A percentile compares a stretch with the other conserved stretches of the same genome.
These are phyloP conservation scores for Rhabdornis inornatus DNA, from an alignment of 2,113 vertebrate species.

Conservation along the genomic window DNA sequence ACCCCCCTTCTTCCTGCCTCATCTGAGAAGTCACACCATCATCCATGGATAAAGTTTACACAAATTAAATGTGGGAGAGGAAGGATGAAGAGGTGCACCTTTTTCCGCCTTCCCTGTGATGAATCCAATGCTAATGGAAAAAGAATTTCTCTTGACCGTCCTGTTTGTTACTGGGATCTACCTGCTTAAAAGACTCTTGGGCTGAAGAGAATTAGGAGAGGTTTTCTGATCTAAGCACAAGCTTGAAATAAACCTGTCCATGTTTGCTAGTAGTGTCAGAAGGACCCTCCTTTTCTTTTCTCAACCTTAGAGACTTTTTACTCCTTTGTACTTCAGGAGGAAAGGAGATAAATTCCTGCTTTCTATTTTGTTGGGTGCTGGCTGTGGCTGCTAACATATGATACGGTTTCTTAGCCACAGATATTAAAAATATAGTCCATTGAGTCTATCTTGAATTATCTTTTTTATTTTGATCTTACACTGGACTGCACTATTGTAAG, in stretches of 20 bases:
- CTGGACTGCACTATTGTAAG: background rate
- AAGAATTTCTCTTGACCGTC: background rate
- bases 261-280: background rate
- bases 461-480: background rate
- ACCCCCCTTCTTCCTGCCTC: background rate
- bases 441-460: background rate
- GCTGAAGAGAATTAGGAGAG: background rate
- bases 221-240: background rate
- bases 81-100: background rate
- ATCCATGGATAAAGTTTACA: background rate
- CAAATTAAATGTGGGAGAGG: background rate
- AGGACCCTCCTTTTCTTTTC: background rate
- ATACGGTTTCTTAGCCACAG: background rate
- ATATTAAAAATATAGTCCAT: background rate
- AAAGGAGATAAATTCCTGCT: background rate
- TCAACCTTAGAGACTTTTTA: background rate
- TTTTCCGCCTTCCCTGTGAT: accelerated
- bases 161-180: background rate
- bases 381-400: background rate
- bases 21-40: background rate
- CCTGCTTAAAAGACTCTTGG: background rate
- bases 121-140: background rate
- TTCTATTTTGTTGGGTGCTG: background rate
- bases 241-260: background rate
- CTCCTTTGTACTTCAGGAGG: background rate